Evolutionary conservation across 2,888 invertebrate genomes (phyloP), one percentile per base, ranked within the genome.

Genomic region (Plebejus argus): DNA sequence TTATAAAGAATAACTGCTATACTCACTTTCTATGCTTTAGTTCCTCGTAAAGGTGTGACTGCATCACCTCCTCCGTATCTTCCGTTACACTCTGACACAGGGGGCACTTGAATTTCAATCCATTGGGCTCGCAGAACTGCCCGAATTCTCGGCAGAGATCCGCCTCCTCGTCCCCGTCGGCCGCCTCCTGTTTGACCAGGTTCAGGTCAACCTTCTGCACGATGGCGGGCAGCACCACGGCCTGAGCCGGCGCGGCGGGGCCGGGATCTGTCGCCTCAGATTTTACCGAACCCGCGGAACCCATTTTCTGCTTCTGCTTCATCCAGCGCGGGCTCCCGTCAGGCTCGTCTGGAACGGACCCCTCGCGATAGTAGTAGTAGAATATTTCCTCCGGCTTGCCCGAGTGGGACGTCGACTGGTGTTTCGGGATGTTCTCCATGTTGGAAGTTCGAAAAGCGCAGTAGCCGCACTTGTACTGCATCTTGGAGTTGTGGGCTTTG

Each of bases 391-490:
- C 86, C 1, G 81, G 77, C 71, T 84, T 92, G 0, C 85, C 90
- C 0, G 95, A 86, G 84, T 97, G 97, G 5, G 95, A 94, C 15
- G 93, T 92, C 1, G 88, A 86, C 80, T 96, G 95, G 84, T 97
- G 97, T 66, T 94, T 94, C 28, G 93, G 91, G 70, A 97, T 95
- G 45, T 94, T 94, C 8, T 94, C 92, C 39, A 94, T 89, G 1
- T 94, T 94, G 0, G 95, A 92, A 0, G 91, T 89, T 20, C 91
- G 83, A 82, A 95, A 97, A 0, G 92, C 85, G 82, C 98, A 98
- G 79, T 96, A 91, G 0, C 94, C 94, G 84, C 98, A 98, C 83
- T 96, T 96, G 86, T 94, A 97, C 81, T 97, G 97, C 83, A 95
- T 94, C 79, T 95, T 96, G 1, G 96, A 94, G 49, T 95, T 93